Evolutionary conservation across 2,797 vertebrate species (phyloP), one percentile per base, ranked within the genome.

Genomic region (Channallabes apus): DNA sequence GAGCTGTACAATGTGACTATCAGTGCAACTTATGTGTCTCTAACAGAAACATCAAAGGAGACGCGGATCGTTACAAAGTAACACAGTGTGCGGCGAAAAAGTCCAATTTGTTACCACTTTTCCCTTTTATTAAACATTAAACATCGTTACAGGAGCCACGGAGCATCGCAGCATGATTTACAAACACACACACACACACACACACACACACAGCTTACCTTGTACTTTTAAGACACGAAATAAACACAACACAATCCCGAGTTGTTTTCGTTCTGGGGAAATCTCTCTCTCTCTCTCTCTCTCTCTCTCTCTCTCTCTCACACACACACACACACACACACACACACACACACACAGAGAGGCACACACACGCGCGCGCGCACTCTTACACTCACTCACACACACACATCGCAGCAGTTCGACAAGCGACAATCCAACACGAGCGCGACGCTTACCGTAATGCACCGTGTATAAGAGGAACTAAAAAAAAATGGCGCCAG

Each of bases 391-490:
- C 41, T 9, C 41, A 8, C 41, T 1, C 41, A 8, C 41, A 2
- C 41, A 9, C 41, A 46, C 59, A 78, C 80, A 76, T 80, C 51
- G 32, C 65, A 54, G 59, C 77, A 71, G 41, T 85, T 84, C 77
- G 76, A 69, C 80, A 84, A 82, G 54, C 75, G 75, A 69, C 80
- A 61, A 71, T 83, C 75, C 68, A 77, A 64, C 86, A 84, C 85
- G 68, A 87, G 73, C 56, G 46, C 27, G 27, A 29, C 72, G 11
- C 22, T 69, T 87, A 89, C 88, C 88, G 88, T 89, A 89, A 86
- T n/a, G 3, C 2, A 35, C 6, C 1, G 9, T 69, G 79, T 54
- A 87, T 41, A 1, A 6, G 24, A 22, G 77, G 0, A 46, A 4
- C 5, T 1, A 41, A 41, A 46, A 46, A 0, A 20, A 24, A 61